Evolutionary conservation across 2,797 vertebrate genomes (phyloP).

Genomic region (Rhinogobio ventralis): DNA sequence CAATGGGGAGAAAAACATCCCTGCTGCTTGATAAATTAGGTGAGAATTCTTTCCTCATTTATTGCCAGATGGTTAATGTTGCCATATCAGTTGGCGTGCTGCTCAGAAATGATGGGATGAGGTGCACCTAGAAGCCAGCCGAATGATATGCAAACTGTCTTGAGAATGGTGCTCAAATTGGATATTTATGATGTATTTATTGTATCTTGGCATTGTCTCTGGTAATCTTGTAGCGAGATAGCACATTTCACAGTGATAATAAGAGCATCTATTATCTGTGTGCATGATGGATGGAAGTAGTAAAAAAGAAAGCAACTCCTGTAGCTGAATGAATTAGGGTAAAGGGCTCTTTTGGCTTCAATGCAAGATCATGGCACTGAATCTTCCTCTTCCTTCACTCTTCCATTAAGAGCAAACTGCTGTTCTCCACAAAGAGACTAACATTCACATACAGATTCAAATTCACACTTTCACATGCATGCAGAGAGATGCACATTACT

Average conservation of each 20-base stretch:
- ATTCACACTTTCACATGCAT: conserved; percentile 44
- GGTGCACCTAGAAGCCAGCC: conserved; percentile 48
- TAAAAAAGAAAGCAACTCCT: conserved; percentile 57
- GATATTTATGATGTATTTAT: conserved; percentile 45
- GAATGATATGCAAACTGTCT: conserved; percentile 34
- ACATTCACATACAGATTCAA: conserved; percentile 39
- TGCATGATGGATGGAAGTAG: conserved; percentile 66
- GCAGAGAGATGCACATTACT: conserved; percentile 30
- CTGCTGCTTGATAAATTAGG: conserved; percentile 59
- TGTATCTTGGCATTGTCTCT: conserved; percentile 40
- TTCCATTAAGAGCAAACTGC: conserved; percentile 49
- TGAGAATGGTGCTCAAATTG: conserved; percentile 33
- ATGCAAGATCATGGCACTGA: conserved; percentile 56
- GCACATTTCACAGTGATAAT: conserved; percentile 63
- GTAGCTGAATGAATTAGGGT: conserved; percentile 65
- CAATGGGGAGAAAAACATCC: conserved; percentile 56
- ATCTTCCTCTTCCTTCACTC: conserved; percentile 39
- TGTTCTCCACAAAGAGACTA: conserved; percentile 41
- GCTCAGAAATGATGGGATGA: conserved; percentile 56
- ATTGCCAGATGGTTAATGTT: conserved; percentile 60
- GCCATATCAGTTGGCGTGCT: conserved; percentile 57
- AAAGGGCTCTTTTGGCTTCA: conserved; percentile 58
- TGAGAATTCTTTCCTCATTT: conserved; percentile 55
- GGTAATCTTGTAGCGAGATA: conserved; percentile 61
- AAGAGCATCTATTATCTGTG: conserved; percentile 61